Base-by-base conservation (phyloP, 2,888 invertebrate genomes). In the Heliconius sara region DNA sequence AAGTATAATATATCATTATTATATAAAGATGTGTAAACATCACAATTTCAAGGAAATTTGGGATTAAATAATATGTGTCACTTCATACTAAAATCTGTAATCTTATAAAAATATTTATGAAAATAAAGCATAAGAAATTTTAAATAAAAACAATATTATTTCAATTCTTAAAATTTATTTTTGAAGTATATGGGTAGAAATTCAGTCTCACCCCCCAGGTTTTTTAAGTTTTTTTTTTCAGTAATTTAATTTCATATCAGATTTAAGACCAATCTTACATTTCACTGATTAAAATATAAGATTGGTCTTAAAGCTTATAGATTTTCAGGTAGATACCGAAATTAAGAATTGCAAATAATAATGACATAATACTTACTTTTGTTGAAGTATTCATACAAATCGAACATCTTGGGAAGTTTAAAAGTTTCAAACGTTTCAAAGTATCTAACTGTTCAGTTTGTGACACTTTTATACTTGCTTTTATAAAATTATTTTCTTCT, bases 391-490 rank as follows among this genome's bases (percentile, higher is more conserved):
- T 65, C 12, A 57, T 65, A 66, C 80, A 81, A 52, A 43, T 77
- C 70, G 39, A 84, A 84, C 94, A 95, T 12, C 86, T 75, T 4
- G 95, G 94, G 63, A 91, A 84, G 85, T 89, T 89, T 34, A 89
- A 60, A 34, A 93, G 81, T 60, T 91, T 88, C 13, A 93, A 86
- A 71, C 94, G 86, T 34, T 88, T 84, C n/a, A 84, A 82, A 57
- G 89, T 86, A 82, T 94, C 87, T 71, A 87, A 89, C 81, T 92
- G 94, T 0, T 90, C 89, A 72, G 88, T 88, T 79, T 86, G 89
- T 0, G 94, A 94, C 3, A 93, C 92, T 83, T 88, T 85, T 84
- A 91, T 89, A 84, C 94, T 94, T 12, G 94, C 93, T 80, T 87
- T 89, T 1, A 94, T 86, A 81, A 94, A 94, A 82, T 93, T 94